Conservation (phyloP, 2,888 invertebrate species). For the Chaitophorus viminalis region DNA sequence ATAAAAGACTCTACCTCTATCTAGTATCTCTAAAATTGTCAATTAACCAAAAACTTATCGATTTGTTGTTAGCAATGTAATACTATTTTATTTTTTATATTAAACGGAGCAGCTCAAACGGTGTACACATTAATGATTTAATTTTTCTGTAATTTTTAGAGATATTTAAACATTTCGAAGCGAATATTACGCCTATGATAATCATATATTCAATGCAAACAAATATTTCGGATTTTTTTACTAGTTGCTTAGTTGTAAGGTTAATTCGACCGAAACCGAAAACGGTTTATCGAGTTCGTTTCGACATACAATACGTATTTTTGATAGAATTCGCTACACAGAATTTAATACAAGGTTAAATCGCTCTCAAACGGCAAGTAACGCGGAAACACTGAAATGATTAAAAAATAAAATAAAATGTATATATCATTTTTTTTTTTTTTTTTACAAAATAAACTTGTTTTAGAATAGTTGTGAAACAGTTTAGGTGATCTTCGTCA, state of each 20-base stretch:
- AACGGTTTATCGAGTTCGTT: constrained; percentile 32
- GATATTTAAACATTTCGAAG: constrained; percentile 4
- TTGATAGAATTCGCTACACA: constrained; percentile 38
- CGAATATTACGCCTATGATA: not conserved
- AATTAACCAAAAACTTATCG: not conserved
- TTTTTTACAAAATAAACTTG: constrained; percentile 8
- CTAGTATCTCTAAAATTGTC: not conserved
- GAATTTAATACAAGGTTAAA: constrained; percentile 51
- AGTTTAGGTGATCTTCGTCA: constrained; percentile 17
- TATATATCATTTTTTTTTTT: not conserved
- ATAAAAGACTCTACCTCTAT: too few relatives aligned
- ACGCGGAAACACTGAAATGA: constrained; percentile 37
- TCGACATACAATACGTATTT: constrained; percentile 27
- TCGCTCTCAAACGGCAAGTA: constrained; percentile 2
- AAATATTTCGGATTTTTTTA: constrained; percentile 37
- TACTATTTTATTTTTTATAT: too few relatives aligned
- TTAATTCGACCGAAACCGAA: constrained; percentile 54
- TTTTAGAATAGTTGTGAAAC: constrained; percentile 6
- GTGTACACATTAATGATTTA: too few relatives aligned
- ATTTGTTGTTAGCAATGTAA: not conserved
- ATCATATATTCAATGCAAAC: constrained; percentile 7
- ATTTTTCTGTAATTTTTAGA: not conserved
- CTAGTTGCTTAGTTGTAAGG: not conserved
- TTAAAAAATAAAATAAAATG: constrained; percentile 30
- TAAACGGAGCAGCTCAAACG: too few relatives aligned